These are phyloP conservation scores for Jordanella pulchra DNA, from an alignment of 2,797 vertebrate genomes.

Conservation along the genomic window DNA sequence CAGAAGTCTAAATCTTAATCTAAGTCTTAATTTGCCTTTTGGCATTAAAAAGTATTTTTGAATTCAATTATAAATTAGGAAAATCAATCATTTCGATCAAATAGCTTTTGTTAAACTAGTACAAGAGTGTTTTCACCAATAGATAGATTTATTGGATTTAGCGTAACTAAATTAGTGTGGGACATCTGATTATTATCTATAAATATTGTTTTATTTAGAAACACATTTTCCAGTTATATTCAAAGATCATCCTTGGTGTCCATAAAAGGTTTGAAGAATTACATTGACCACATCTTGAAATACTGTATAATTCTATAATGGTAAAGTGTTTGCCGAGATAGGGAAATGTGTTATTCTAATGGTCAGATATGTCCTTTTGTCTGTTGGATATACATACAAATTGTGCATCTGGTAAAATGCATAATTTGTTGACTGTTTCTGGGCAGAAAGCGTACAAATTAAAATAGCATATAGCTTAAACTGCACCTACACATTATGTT, in stretches of 20 bases:
- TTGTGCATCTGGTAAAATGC: neutral
- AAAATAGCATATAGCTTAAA: neutral
- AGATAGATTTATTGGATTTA: neutral
- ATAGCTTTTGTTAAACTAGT: neutral
- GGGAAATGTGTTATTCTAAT: conserved; percentile 4
- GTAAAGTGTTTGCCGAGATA: neutral
- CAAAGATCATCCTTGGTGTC: neutral
- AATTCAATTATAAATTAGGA: too few species aligned
- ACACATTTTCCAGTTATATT: neutral
- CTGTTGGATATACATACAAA: neutral
- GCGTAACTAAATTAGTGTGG: neutral
- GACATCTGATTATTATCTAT: neutral
- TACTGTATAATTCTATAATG: neutral
- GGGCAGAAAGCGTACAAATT: too few species aligned
- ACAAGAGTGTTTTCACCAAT: neutral
- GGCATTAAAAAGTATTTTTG: too few species aligned
- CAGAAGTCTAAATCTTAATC: too few species aligned
- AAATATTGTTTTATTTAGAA: neutral
- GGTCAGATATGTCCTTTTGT: neutral
- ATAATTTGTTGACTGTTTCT: too few species aligned
- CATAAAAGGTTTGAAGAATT: conserved; percentile 1
- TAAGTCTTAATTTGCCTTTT: too few species aligned
- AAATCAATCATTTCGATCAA: too few species aligned
- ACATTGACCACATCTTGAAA: conserved; percentile 1
- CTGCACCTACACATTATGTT: neutral